A percentile compares a stretch with the other conserved stretches of the same genome.
Evolutionary conservation across 2,888 invertebrate species (phyloP).

Genomic region (Acanthosoma haemorrhoidale): DNA sequence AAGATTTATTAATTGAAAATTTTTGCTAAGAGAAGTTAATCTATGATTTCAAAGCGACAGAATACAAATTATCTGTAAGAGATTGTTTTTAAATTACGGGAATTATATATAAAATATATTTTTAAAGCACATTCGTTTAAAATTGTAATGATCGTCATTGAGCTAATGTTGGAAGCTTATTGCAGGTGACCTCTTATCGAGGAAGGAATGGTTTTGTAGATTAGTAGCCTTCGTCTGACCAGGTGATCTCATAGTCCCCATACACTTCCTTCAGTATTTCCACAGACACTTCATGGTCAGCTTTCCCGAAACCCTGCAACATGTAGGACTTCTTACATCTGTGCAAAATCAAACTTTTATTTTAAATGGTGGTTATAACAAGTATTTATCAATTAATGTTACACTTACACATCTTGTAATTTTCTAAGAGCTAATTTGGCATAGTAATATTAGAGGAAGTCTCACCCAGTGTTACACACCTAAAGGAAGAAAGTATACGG

Average conservation of each 20-base stretch:
- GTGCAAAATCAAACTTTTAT: too few species aligned
- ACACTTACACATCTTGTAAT: too few species aligned
- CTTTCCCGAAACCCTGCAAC: constrained; percentile 77
- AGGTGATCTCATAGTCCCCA: constrained; percentile 69
- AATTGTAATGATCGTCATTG: not conserved
- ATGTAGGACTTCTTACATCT: too few species aligned
- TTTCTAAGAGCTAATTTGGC: too few species aligned
- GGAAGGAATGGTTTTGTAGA: not conserved
- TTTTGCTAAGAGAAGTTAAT: too few species aligned
- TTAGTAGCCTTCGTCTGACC: constrained; percentile 80
- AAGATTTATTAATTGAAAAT: too few species aligned
- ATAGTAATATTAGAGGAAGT: too few species aligned
- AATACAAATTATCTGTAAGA: not conserved
- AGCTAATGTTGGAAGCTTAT: not conserved
- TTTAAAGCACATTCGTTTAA: not conserved
- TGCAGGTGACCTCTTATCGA: not conserved
- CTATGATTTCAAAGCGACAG: not conserved
- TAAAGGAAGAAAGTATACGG: too few species aligned
- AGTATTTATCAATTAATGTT: too few species aligned
- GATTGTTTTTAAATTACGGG: not conserved
- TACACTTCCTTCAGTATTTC: constrained; percentile 68
- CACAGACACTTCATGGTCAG: constrained; percentile 76
- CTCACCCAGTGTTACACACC: too few species aligned
- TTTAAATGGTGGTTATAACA: too few species aligned
- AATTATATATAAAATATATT: not conserved